A percentile compares a stretch with the other conserved stretches of the same genome.
Conservation (phyloP, 2,113 vertebrate species). For the Heterocephalus glaber region DNA sequence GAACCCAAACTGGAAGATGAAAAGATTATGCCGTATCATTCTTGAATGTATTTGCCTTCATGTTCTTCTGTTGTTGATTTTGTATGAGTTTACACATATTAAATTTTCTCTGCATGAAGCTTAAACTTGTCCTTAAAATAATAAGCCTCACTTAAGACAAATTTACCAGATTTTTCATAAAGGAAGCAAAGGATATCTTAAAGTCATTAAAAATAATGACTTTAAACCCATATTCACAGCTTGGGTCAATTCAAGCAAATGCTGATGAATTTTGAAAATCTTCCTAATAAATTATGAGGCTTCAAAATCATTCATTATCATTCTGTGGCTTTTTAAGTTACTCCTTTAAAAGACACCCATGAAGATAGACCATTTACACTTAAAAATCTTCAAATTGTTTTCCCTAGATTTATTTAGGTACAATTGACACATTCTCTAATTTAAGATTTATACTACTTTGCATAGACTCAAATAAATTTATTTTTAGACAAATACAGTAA, state of each 20-base stretch:
- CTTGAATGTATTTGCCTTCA: slow-evolving; percentile 25
- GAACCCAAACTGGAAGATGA: slow-evolving; percentile 13
- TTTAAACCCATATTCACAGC: neutral
- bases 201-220: slow-evolving; percentile 27
- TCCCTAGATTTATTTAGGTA: neutral
- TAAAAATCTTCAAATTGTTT: slow-evolving; percentile 53
- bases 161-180: slow-evolving; percentile 52
- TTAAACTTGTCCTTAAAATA: slow-evolving; percentile 58
- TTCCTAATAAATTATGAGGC: slow-evolving; percentile 24
- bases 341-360: slow-evolving; percentile 33
- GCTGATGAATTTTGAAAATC: slow-evolving; percentile 40
- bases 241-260: slow-evolving; percentile 36
- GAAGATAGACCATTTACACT: neutral
- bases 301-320: slow-evolving; percentile 21
- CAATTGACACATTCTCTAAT: slow-evolving; percentile 47
- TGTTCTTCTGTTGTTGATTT: slow-evolving; percentile 8
- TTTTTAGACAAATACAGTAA: slow-evolving; percentile 20
- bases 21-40: slow-evolving; percentile 28
- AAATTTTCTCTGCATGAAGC: slow-evolving; percentile 61
- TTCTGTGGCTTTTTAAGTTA: neutral
- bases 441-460: slow-evolving; percentile 45
- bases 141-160: neutral
- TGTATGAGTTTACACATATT: slow-evolving; percentile 13
- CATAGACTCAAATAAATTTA: slow-evolving; percentile 52
- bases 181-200: slow-evolving; percentile 37